phyloP scores from a whole-genome alignment of 2,113 vertebrate genomes.

The Blennius ocellaris region DNA sequence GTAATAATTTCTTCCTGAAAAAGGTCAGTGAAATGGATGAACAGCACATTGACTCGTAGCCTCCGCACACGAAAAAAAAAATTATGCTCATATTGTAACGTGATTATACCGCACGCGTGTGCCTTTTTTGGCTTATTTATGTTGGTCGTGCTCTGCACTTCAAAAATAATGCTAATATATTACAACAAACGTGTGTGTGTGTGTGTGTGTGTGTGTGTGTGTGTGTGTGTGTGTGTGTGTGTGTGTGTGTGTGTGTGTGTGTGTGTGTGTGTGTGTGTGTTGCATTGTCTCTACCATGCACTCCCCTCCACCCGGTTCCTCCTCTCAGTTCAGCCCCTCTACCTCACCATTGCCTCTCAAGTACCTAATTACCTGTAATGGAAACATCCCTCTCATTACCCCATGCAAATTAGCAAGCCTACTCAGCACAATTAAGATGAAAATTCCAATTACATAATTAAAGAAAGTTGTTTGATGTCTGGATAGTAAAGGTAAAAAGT shows the following conservation, averaged over 20 bases:
- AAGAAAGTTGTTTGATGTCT: slow-evolving; percentile 84
- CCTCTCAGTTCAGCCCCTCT: slow-evolving; percentile 68
- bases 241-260: background rate
- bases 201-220: background rate
- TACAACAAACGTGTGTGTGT: slow-evolving; percentile 27
- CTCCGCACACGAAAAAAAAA: slow-evolving; percentile 5
- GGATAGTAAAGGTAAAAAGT: slow-evolving; percentile 68
- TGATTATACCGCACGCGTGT: background rate
- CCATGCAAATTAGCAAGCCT: slow-evolving; percentile 84
- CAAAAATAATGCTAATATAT: slow-evolving; percentile 39
- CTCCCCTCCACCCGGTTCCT: slow-evolving; percentile 47
- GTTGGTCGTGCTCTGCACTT: slow-evolving; percentile 22
- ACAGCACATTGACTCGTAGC: slow-evolving; percentile 37
- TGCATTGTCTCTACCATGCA: slow-evolving; percentile 52
- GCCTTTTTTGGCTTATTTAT: slow-evolving; percentile 6
- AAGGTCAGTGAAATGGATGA: slow-evolving; percentile 43
- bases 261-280: slow-evolving; percentile 31
- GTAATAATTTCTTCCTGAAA: slow-evolving; percentile 50
- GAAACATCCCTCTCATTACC: slow-evolving; percentile 87
- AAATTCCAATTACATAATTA: slow-evolving; percentile 85
- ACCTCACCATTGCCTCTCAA: slow-evolving; percentile 80
- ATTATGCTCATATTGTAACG: slow-evolving; percentile 28
- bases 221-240: slow-evolving; percentile 38
- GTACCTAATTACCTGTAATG: slow-evolving; percentile 87
- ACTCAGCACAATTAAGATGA: slow-evolving; percentile 85